Evolutionary conservation across 2,113 vertebrate genomes (phyloP), one percentile per base, ranked within the genome.

Genomic region (Fregata magnificens): DNA sequence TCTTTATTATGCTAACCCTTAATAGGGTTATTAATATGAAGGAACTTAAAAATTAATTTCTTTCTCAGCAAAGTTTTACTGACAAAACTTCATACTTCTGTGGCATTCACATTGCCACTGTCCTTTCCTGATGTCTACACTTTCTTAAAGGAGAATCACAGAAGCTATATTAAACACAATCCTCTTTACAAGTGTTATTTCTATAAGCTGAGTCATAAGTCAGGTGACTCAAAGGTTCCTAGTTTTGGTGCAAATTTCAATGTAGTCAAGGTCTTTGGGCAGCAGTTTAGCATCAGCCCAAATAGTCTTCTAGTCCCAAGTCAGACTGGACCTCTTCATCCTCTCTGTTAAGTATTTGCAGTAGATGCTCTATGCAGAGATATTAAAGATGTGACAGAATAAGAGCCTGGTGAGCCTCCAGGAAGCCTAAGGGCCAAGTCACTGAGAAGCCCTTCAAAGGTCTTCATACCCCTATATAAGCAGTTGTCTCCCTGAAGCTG

Each of bases 1-100:
- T 32, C 77, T 97, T 97, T 98, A 96, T 94, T 95, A 91, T 73
- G 32, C 32, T 38, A 86, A 65, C 59, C 25, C 44, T 97, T 97
- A 97, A 90, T 71, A 93, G 18, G 84, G 91, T 96, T 96, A 98
- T 96, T 97, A 98, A 96, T 93, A 95, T 45, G 55, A 94, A 95
- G 55, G 52, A 96, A 93, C 47, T 53, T 85, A 91, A 97, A 95
- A 96, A 94, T 42, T 81, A 96, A 94, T 93, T 96, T 96, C 69
- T 95, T 92, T 63, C 49, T 69, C 71, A 82, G 62, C 34, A 82
- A 95, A 95, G 66, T 90, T 96, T 98, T 97, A 92, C 88, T 80
- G 78, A 66, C 65, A 84, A 86, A 97, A 76, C 25, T 86, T 84
- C 34, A n/a, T 52, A 84, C 29, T 47, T 81, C 71, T 32, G 22